Conservation (phyloP, 2,113 vertebrate species). For the Halichoerus grypus region DNA sequence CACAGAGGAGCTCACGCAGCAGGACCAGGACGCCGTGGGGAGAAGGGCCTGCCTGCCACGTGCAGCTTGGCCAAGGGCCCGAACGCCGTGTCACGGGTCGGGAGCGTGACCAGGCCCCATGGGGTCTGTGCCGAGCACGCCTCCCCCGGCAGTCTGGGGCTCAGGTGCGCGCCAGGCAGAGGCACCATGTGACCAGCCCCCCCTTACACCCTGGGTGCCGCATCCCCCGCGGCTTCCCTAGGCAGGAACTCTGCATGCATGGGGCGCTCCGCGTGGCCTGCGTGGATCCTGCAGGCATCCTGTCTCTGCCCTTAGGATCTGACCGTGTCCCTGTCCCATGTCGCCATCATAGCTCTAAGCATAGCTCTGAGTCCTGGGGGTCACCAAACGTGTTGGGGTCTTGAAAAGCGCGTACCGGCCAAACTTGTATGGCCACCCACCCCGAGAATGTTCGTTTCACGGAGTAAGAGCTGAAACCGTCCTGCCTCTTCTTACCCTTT, state of each 20-base stretch:
- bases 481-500: neutral
- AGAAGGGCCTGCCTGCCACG: neutral
- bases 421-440: accelerated
- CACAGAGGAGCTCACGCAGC: neutral
- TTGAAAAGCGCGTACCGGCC: accelerated
- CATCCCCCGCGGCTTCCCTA: accelerated
- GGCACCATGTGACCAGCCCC: accelerated
- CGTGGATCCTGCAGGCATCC: accelerated
- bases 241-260: accelerated
- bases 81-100: neutral
- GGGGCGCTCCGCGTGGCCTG: neutral
- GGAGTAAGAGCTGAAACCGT: accelerated
- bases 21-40: accelerated
- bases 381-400: neutral
- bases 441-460: neutral
- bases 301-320: neutral
- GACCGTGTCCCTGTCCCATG: accelerated
- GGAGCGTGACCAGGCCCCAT: neutral
- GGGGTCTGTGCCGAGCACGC: neutral
- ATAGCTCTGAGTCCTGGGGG: neutral
- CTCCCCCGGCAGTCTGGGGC: neutral
- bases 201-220: accelerated
- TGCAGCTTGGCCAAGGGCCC: accelerated
- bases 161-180: neutral
- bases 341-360: neutral